Conservation (phyloP, 2,888 invertebrate species). For the Fabriciana adippe region DNA sequence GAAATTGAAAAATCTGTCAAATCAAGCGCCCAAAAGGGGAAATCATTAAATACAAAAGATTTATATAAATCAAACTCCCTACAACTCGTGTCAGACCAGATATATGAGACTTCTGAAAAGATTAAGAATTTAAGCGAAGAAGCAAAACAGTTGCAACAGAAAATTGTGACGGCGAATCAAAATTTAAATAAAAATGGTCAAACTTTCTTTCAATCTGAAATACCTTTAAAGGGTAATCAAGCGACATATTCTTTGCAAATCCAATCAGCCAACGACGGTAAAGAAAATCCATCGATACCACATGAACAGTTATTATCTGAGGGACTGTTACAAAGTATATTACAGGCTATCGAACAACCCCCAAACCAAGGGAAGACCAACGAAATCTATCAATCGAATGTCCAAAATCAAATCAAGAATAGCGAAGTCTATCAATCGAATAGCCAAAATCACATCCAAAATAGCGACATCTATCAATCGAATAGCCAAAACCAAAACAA, state of each 20-base stretch:
- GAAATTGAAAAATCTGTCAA: conserved; percentile 53
- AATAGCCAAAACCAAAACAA: conserved; percentile 79
- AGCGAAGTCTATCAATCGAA: conserved; percentile 23
- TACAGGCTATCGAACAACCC: conserved; percentile 91
- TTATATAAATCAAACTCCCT: conserved; percentile 56
- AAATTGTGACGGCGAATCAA: conserved; percentile 60
- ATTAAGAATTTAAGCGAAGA: conserved; percentile 68
- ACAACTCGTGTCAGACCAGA: conserved; percentile 66
- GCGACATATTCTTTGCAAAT: conserved; percentile 89
- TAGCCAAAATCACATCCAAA: conserved; percentile 23
- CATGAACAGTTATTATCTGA: conserved; percentile 91
- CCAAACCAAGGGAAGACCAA: conserved; percentile 18
- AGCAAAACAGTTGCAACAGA: conserved; percentile 68
- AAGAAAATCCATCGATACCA: conserved; percentile 78
- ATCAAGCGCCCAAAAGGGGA: conserved; percentile 55
- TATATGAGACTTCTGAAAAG: conserved; percentile 68
- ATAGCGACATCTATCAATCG: conserved; percentile 78
- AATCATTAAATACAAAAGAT: conserved; percentile 60
- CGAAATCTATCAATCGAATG: conserved; percentile 1
- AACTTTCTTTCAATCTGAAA: conserved; percentile 47
- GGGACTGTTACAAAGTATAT: conserved; percentile 89
- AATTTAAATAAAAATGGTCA: conserved; percentile 54
- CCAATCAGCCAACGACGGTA: conserved; percentile 84
- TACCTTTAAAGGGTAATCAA: conserved; percentile 81
- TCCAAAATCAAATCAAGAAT: conserved; percentile 14